Percentiles rank a stretch among this genome's conserved stretches.
Evolutionary conservation across 2,797 vertebrate genomes (phyloP).

Genomic region (Ptychobarbus kaznakovi): DNA sequence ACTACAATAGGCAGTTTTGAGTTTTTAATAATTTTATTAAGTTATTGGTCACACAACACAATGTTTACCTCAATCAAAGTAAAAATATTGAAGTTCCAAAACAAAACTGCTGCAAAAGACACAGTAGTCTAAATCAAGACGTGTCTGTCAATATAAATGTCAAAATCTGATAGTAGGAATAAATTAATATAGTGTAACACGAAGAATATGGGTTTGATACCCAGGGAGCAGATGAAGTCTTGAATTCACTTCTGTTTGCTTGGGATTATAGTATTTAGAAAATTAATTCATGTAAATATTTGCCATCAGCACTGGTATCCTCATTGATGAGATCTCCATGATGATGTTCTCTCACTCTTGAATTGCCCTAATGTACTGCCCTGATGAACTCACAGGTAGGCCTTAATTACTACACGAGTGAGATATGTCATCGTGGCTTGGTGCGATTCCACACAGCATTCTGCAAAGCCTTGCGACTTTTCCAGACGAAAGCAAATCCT

Average conservation of each 20-base stretch:
- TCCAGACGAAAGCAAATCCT: slow-evolving; percentile 37
- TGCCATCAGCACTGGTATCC: neutral
- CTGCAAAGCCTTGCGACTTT: slow-evolving; percentile 63
- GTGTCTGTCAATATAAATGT: neutral
- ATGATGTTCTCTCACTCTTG: neutral
- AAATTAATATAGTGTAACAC: neutral
- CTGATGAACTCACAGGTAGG: slow-evolving; percentile 68
- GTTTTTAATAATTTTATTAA: neutral
- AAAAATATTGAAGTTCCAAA: neutral
- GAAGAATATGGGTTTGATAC: neutral
- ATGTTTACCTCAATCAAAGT: neutral
- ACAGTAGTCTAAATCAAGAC: too few relatives aligned
- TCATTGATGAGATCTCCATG: neutral
- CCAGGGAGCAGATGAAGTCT: neutral
- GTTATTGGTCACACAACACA: neutral
- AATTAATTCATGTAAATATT: neutral
- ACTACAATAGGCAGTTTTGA: neutral
- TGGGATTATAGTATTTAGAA: neutral
- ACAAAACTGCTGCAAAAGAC: neutral
- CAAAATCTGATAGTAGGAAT: neutral
- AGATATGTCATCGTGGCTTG: slow-evolving; percentile 72
- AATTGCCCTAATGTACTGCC: slow-evolving; percentile 12
- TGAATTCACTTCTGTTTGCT: neutral
- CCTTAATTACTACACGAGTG: slow-evolving; percentile 78
- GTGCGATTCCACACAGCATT: slow-evolving; percentile 68